A percentile compares a stretch with the other conserved stretches of the same genome.
phyloP scores from a whole-genome alignment of 2,113 vertebrate species.

The Psittacus erithacus region DNA sequence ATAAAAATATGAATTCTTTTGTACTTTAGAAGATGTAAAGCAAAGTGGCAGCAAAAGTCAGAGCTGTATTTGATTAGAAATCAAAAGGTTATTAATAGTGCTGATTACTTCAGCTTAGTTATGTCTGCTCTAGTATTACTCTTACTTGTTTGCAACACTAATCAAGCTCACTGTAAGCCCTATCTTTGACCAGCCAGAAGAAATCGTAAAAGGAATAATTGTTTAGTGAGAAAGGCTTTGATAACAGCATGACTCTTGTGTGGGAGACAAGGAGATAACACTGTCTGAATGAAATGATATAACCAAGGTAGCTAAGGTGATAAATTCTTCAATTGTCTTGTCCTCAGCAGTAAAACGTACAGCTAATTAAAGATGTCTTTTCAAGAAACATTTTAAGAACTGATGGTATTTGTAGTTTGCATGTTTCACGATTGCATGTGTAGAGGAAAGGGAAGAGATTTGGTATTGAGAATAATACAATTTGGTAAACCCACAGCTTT shows the following conservation, averaged over 20 bases:
- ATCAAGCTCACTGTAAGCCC: constrained; percentile 63
- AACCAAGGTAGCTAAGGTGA: constrained; percentile 45
- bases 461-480: not conserved
- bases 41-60: constrained; percentile 69
- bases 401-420: constrained; percentile 28
- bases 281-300: not conserved
- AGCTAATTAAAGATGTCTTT: constrained; percentile 37
- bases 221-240: constrained; percentile 65
- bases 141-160: constrained; percentile 61
- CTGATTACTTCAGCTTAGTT: constrained; percentile 54
- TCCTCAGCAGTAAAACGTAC: constrained; percentile 45
- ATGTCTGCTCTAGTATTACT: constrained; percentile 49
- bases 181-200: constrained; percentile 64
- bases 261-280: constrained; percentile 54
- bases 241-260: constrained; percentile 50
- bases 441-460: constrained; percentile 8
- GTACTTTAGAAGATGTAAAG: constrained; percentile 34
- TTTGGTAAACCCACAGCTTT: not conserved
- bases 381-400: not conserved
- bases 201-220: constrained; percentile 69
- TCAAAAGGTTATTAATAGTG: constrained; percentile 64
- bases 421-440: not conserved
- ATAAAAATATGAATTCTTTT: constrained; percentile 25
- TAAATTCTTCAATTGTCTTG: constrained; percentile 47
- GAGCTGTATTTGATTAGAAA: constrained; percentile 71